These are phyloP conservation scores for Drosophila fuyamai DNA, from an alignment of 1,140 invertebrate species.

Conservation along the genomic window DNA sequence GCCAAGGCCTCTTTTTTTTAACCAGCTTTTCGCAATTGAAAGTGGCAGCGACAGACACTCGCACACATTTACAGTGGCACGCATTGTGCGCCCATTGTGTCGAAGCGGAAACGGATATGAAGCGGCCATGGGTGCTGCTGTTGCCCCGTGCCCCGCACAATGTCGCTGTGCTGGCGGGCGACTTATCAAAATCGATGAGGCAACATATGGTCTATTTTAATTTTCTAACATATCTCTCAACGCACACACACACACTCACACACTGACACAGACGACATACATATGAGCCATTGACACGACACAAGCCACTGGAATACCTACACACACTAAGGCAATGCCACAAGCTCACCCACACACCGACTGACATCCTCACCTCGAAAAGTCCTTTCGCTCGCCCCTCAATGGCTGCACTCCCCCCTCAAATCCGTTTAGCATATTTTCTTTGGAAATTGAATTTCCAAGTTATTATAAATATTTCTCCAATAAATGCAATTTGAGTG, in stretches of 20 bases:
- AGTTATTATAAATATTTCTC: constrained; percentile 81
- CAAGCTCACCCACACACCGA: background rate
- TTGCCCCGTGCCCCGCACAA: constrained; percentile 2
- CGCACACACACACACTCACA: constrained; percentile 11
- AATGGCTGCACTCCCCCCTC: constrained; percentile 27
- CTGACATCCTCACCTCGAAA: constrained; percentile 28
- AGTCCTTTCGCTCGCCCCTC: constrained; percentile 1
- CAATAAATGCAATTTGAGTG: constrained; percentile 77
- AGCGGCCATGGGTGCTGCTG: constrained; percentile 56
- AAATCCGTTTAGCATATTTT: constrained; percentile 82
- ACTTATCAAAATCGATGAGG: constrained; percentile 81
- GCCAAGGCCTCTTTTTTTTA: constrained; percentile 66
- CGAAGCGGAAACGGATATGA: constrained; percentile 78
- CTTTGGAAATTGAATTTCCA: constrained; percentile 82
- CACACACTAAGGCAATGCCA: constrained; percentile 4
- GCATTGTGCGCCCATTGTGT: constrained; percentile 68
- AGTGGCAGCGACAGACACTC: constrained; percentile 37
- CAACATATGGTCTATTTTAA: constrained; percentile 81
- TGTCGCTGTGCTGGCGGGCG: constrained; percentile 32
- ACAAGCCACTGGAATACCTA: constrained; percentile 23
- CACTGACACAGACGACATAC: constrained; percentile 16
- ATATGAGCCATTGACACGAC: constrained; percentile 35
- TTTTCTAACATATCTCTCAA: constrained; percentile 73
- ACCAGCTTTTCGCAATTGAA: constrained; percentile 75
- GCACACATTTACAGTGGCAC: constrained; percentile 16